Evolutionary conservation across 1,140 invertebrate species (phyloP).

Genomic region (Dufourea novaeangliae): DNA sequence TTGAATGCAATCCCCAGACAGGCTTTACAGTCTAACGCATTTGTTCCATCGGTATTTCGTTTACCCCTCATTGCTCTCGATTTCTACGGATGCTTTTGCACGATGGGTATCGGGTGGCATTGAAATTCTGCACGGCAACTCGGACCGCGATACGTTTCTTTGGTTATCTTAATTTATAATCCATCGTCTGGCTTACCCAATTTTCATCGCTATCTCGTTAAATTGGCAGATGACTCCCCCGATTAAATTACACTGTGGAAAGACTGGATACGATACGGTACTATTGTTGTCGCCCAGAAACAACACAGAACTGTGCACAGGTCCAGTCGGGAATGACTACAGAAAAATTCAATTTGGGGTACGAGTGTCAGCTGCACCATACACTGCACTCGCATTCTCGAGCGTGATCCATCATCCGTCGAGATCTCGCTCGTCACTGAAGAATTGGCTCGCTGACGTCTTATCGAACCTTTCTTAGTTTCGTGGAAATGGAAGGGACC

Average conservation of each 20-base stretch:
- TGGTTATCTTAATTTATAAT: not conserved
- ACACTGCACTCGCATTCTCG: not conserved
- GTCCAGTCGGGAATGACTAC: not conserved
- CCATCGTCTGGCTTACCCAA: not conserved
- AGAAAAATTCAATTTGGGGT: not conserved
- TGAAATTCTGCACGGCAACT: slow-evolving; percentile 2
- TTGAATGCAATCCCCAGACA: slow-evolving; percentile 29
- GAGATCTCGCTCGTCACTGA: not conserved
- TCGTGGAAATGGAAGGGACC: too few relatives aligned
- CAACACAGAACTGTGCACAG: too few relatives aligned
- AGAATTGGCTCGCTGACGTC: not conserved
- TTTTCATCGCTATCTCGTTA: not conserved
- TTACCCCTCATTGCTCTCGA: slow-evolving; percentile 17
- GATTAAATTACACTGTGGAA: not conserved
- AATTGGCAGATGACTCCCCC: not conserved
- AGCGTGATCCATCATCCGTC: not conserved
- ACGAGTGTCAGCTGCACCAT: not conserved
- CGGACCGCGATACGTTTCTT: not conserved
- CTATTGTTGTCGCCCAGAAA: too few relatives aligned
- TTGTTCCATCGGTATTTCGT: slow-evolving; percentile 30
- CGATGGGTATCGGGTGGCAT: slow-evolving; percentile 8
- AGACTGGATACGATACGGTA: too few relatives aligned
- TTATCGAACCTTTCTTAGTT: too few relatives aligned
- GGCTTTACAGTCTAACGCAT: slow-evolving; percentile 27
- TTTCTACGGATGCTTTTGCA: slow-evolving; percentile 20